Evolutionary conservation across 2,888 invertebrate genomes (phyloP), one percentile per base, ranked within the genome.

Genomic region (Oasisia sp.): DNA sequence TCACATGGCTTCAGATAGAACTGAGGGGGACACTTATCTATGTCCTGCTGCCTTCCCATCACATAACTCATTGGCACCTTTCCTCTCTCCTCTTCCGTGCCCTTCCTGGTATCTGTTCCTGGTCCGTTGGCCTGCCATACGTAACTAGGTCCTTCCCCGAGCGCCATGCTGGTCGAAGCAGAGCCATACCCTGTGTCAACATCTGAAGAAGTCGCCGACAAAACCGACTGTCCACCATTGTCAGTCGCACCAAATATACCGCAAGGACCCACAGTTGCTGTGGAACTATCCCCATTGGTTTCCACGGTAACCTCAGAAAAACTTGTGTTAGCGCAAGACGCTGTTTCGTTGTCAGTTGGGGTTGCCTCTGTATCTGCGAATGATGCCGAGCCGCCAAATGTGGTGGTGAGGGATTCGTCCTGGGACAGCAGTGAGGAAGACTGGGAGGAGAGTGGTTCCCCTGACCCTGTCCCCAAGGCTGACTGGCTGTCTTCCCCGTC

Each of bases 1-100:
- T 95, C 95, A 91, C 96, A 96, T n/a, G 96, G 96, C 91, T 95
- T 95, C 90, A 96, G 95, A 92, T 94, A 94, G 93, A 96, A 96
- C 92, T 95, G 94, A 27, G 95, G 95, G 14, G 94, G 93, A 3
- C 94, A 92, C 91, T 94, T 94, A 93, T 95, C 95, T 27, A 90
- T 12, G 74, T 93, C 91, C 90, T 93, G 92, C 56, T 90, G 92
- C 74, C 92, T 74, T 12, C 93, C 93, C 58, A 93, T 58, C 38
- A 93, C 93, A n/a, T 92, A 89, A 27, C 92, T 91, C 19, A 91
- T 91, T 1, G 91, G 92, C 56, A 58, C 45, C 14, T 89, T 74
- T 58, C 89, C 91, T 11, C 32, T 32, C 44, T 32, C 45, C 32
- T 38, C 32, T 32, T 32, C 44, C 7, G n/a, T 90, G 32, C 8